Conservation (phyloP, 1,140 invertebrate genomes). For the Drosophila erecta region DNA sequence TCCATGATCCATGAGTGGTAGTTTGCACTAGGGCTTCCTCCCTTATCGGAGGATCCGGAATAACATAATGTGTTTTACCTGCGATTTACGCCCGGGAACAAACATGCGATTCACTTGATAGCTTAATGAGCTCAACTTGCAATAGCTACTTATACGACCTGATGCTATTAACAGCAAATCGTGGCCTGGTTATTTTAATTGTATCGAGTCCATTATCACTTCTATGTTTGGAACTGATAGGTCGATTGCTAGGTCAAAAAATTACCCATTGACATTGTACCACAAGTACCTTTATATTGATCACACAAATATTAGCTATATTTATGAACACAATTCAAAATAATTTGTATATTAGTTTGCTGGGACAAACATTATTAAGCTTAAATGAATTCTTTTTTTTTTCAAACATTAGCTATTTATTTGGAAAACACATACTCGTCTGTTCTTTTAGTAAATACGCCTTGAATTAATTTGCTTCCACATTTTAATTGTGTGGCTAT, state of each 20-base stretch:
- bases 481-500: neutral
- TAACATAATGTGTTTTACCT: neutral
- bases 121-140: slow-evolving; percentile 8
- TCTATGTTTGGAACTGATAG: no score
- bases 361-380: no score
- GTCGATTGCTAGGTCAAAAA: no score
- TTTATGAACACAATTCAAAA: no score
- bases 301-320: no score
- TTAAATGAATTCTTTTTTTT: no score
- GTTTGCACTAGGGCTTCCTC: neutral
- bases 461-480: neutral
- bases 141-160: neutral
- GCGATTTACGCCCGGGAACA: slow-evolving; percentile 1
- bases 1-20: neutral
- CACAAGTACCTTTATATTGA: no score
- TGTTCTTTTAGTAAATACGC: no score
- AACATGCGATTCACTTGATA: neutral
- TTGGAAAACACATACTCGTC: no score
- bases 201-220: slow-evolving; percentile 12
- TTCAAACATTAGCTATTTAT: no score
- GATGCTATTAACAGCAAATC: slow-evolving; percentile 3
- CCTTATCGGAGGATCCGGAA: slow-evolving; percentile 10
- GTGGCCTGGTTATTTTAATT: slow-evolving; percentile 6
- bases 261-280: no score
- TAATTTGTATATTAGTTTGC: no score